phyloP scores from a whole-genome alignment of 2,113 vertebrate genomes.

The Tachuris rubrigastra region DNA sequence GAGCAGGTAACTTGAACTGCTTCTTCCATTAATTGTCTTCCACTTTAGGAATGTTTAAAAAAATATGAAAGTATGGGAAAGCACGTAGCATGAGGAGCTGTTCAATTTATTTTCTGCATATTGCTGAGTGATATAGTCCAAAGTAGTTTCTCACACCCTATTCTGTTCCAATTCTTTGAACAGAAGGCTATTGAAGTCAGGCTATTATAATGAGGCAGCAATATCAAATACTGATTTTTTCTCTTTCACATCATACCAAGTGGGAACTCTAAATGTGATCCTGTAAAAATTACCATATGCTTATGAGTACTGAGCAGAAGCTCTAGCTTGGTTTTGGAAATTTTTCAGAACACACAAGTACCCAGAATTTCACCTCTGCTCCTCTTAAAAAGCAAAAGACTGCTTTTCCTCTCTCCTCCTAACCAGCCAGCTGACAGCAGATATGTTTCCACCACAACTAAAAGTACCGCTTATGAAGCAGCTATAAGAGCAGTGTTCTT shows the following conservation, averaged over 20 bases:
- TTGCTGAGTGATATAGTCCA: constrained; percentile 14
- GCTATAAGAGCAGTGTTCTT: neutral
- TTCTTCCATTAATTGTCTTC: neutral
- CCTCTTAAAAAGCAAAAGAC: neutral
- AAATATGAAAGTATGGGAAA: neutral
- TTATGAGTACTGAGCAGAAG: constrained; percentile 16
- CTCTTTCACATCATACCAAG: constrained; percentile 32
- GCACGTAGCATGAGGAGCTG: neutral
- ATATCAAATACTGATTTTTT: constrained; percentile 29
- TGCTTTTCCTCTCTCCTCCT: neutral
- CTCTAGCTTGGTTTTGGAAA: neutral
- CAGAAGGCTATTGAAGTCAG: constrained; percentile 42
- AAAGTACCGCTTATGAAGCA: neutral
- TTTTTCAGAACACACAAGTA: constrained; percentile 4
- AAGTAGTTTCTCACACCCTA: constrained; percentile 17
- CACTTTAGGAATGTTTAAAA: neutral
- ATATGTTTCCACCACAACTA: neutral
- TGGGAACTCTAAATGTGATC: neutral
- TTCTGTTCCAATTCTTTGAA: constrained; percentile 36
- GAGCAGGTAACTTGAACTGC: neutral
- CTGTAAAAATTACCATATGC: constrained; percentile 50
- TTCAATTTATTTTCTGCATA: constrained; percentile 25
- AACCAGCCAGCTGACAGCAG: neutral
- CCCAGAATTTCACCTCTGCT: constrained; percentile 25
- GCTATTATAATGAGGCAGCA: constrained; percentile 33